Base-by-base conservation (phyloP, 1,140 invertebrate species). In the Cotesia chilonis region DNA sequence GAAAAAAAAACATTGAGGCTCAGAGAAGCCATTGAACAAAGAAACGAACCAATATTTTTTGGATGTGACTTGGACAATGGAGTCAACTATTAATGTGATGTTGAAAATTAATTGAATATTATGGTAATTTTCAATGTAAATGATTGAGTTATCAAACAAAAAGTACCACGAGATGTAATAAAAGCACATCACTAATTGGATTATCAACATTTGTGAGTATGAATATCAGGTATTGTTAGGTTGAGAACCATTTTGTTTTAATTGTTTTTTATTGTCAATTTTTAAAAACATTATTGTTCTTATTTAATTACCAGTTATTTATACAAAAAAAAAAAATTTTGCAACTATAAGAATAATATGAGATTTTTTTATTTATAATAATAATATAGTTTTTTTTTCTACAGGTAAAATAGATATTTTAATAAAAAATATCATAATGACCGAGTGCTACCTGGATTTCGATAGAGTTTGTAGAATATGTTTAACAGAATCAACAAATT, bases 391-490 rank as follows among this genome's bases (percentile, higher is more conserved):
- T 64, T 65, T 47, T 9, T 47, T 47, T 47, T 47, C 9, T 35
- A 28, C 60, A 63, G 60, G n/a, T 6, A 37, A 35, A 51, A 47
- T 28, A 67, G 54, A 9, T 20, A 52, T 51, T 47, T 28, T 47
- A 47, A 57, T 6, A 36, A 37, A 59, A 37, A 55, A 12, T 60
- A 52, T 77, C 75, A 76, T 77, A 52, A 82, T 85, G 80, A 82
- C 78, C 71, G 76, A 79, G 14, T 77, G 55, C 69, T 85, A 81
- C 60, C 86, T 84, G 64, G 79, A 76, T 60, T 80, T 84, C 75
- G 82, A 87, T 20, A 77, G 83, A 75, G 80, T 84, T 52, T 87
- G 85, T 68, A 77, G 85, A 37, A 80, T 87, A 52, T 87, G 85
- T 74, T 76, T 87, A 1, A 79, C 80, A 35, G 85, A 87, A 67